Conservation (phyloP, 2,888 invertebrate species). For the Pocota personata region DNA sequence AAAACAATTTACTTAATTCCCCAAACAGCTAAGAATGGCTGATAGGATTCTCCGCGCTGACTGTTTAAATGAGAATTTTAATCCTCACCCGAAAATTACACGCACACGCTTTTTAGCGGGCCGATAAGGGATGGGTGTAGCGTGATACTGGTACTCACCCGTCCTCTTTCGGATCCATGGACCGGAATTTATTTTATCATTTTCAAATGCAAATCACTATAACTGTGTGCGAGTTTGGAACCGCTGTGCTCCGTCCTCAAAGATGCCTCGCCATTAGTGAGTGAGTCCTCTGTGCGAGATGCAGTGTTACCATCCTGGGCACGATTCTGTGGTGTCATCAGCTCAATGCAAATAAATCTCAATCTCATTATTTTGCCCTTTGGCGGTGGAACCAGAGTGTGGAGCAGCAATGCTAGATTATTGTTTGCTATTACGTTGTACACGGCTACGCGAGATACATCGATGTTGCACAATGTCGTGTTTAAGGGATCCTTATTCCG, state of each 20-base stretch:
- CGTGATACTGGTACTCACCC: not conserved
- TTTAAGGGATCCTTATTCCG: slow-evolving; percentile 10
- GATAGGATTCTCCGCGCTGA: slow-evolving; percentile 23
- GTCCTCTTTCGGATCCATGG: slow-evolving; percentile 46
- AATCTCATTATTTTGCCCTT: slow-evolving; percentile 68
- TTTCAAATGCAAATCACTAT: slow-evolving; percentile 71
- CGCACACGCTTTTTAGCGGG: slow-evolving; percentile 42
- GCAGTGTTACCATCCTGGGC: slow-evolving; percentile 60
- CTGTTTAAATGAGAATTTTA: slow-evolving; percentile 47
- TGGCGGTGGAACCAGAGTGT: slow-evolving; percentile 38
- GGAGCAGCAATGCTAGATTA: slow-evolving; percentile 40
- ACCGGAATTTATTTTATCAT: slow-evolving; percentile 70
- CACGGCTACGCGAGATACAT: slow-evolving; percentile 11
- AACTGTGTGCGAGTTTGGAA: slow-evolving; percentile 28
- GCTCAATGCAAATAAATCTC: slow-evolving; percentile 69
- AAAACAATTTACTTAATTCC: slow-evolving; percentile 72
- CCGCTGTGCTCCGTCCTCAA: slow-evolving; percentile 27
- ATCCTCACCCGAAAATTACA: slow-evolving; percentile 39
- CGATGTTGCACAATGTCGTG: slow-evolving; percentile 26
- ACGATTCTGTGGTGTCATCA: slow-evolving; percentile 65
- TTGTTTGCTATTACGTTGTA: slow-evolving; percentile 36
- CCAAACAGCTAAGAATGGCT: slow-evolving; percentile 54
- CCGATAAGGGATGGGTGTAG: not conserved
- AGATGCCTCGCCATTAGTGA: slow-evolving; percentile 22
- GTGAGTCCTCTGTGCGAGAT: slow-evolving; percentile 36